A percentile compares a stretch with the other conserved stretches of the same genome.
These are phyloP conservation scores for Zalophus californianus DNA, from an alignment of 2,797 vertebrate species.

Conservation along the genomic window DNA sequence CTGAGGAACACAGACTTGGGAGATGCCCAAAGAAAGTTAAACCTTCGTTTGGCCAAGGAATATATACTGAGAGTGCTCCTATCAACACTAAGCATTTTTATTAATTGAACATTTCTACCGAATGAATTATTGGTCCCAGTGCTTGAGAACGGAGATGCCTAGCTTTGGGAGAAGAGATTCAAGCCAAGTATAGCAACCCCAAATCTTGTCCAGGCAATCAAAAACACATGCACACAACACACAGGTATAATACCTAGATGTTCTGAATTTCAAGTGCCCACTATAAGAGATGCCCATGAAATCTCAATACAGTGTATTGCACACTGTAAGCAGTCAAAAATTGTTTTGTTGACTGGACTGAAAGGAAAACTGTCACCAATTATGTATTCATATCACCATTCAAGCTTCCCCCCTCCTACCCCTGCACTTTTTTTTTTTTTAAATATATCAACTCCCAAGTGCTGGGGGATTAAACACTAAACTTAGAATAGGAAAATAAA, in stretches of 20 bases:
- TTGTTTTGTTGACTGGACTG: background rate
- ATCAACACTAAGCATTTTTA: slow-evolving; percentile 11
- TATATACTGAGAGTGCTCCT: slow-evolving; percentile 27
- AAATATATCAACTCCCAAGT: background rate
- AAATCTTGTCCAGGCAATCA: background rate
- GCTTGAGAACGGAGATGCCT: slow-evolving; percentile 32
- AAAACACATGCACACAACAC: background rate
- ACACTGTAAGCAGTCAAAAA: background rate
- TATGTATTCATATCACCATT: background rate
- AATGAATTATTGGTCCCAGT: background rate
- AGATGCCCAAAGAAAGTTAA: background rate
- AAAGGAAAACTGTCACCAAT: slow-evolving; percentile 47
- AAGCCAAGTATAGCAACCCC: background rate
- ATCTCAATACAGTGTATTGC: background rate
- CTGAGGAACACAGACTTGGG: slow-evolving; percentile 42
- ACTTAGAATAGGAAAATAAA: slow-evolving; percentile 57
- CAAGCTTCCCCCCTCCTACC: background rate
- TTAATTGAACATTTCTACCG: slow-evolving; percentile 30
- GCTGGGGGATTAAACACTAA: slow-evolving; percentile 17
- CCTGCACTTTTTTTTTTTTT: background rate
- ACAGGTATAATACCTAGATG: background rate
- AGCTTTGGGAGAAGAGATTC: background rate
- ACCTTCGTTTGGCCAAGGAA: background rate
- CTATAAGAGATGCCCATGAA: background rate
- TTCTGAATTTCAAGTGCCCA: background rate